Evolutionary conservation across 2,888 invertebrate genomes (phyloP).

Genomic region (Coronaproctus castanopsis): DNA sequence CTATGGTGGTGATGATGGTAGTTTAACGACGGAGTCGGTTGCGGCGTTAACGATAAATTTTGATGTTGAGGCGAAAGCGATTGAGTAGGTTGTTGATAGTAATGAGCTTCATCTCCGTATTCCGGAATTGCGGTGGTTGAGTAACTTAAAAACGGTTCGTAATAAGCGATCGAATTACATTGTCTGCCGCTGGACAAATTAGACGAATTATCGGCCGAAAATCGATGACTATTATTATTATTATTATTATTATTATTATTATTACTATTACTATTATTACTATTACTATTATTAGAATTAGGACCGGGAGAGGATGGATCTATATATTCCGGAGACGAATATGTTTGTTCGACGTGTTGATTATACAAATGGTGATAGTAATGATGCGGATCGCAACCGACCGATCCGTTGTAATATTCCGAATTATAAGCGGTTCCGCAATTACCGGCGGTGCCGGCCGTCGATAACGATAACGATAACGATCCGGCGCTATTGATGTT

Average conservation of each 20-base stretch:
- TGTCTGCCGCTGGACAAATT: background rate
- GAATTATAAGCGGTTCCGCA: conserved; percentile 26
- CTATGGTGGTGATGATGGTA: conserved; percentile 29
- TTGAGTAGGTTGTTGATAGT: conserved; percentile 19
- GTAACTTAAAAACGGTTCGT: background rate
- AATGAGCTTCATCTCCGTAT: conserved; percentile 21
- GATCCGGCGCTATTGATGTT: too few relatives aligned
- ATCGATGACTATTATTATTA: background rate
- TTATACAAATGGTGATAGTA: conserved; percentile 26
- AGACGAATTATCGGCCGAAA: background rate
- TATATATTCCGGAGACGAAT: conserved; percentile 7
- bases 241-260: background rate
- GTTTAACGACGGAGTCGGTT: conserved; percentile 12
- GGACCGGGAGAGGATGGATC: conserved; percentile 6
- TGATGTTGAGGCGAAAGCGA: background rate
- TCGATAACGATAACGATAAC: conserved; percentile 20
- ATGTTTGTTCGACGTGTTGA: conserved; percentile 18
- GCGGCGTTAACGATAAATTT: conserved; percentile 23
- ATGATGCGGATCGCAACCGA: conserved; percentile 31
- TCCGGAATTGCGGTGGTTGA: too few relatives aligned
- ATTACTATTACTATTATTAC: conserved; percentile 3
- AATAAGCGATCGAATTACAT: background rate
- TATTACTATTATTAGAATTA: conserved; percentile 1
- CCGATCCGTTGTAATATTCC: background rate
- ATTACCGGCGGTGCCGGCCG: conserved; percentile 23